Base-by-base conservation (phyloP, 1,140 invertebrate species). In the Branchinecta lynchi region DNA sequence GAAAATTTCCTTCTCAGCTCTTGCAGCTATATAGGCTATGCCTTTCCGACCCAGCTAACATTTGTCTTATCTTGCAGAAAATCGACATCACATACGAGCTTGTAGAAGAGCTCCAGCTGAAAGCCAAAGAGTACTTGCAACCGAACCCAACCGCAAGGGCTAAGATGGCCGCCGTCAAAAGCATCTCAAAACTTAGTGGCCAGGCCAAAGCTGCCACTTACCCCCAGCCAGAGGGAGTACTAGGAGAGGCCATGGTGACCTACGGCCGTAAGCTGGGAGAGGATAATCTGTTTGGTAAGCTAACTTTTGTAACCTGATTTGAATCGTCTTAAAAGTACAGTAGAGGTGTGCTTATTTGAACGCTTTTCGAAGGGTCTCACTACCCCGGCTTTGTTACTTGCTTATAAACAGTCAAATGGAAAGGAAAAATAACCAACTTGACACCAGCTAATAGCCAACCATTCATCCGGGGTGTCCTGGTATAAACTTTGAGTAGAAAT, bases 111-210 rank as follows among this genome's bases (percentile, higher is more conserved):
- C 78, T 98, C 70, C 92, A 97, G 77, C 78, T 87, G 71, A 96
- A 96, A 83, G 98, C 96, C 32, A 97, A 98, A 84, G 97, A 99
- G 81, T 98, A 93, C 80, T 85, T 99, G 46, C 97, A 99, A 77
- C 97, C 97, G 66, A 99, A 99, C 84, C 97, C 96, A 67, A 93
- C 90, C 44, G 92, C 91, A 6, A 81, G 92, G 69, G 92, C 92
- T 7, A 95, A 95, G 80, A 95, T 95, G 92, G 91, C 91, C 0
- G 92, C 92, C 66, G 90, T 94, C 8, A 93, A 94, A 70, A 73
- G 82, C 17, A 80, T 84, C 65, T 83, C 83, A 8, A 87, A 86
- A 75, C 76, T 87, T n/a, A 77, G 83, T 44, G 83, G 84, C 20
- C 82, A 84, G 72, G 79, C 81, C 8, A 85, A 84, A 75, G 79